Evolutionary conservation across 1,140 invertebrate species (phyloP), one percentile per base, ranked within the genome.

Genomic region (Tetraneura akinire): DNA sequence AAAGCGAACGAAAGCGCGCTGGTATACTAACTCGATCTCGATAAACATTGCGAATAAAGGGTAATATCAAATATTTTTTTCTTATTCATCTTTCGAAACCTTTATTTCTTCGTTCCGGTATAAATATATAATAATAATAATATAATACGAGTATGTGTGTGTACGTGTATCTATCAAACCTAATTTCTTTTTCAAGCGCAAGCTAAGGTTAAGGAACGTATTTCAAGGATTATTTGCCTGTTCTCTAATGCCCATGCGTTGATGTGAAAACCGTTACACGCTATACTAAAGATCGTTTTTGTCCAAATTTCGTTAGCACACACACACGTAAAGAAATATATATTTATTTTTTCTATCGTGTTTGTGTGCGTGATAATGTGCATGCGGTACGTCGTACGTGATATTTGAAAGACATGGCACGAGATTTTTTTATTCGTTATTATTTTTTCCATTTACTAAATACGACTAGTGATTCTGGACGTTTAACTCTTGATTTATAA

Each of bases 261-360:
- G n/a, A n/a, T 18, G 14, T 13, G 62, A 64, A 64, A 64, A 64
- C 62, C 32, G 60, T 64, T 37, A 64, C 60, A n/a, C n/a, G n/a
- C n/a, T n/a, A n/a, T n/a, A n/a, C n/a, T 64, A 37, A 64, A 18
- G 10, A 18, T 11, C 32, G 32, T n/a, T 32, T 37, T 64, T 42
- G 62, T 37, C 32, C 60, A 14, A 62, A 37, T 21, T n/a, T n/a
- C 62, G 9, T 32, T 18, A 37, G 16, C 32, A 26, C 1, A 16
- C 26, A 1, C 5, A 4, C 23, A 23, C 1, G 18, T n/a, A n/a
- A 3, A 51, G 13, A 51, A 16, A 64, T 64, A 16, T 32, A 37
- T 21, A 29, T 32, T 37, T 51, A 18, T 51, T 51, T 18, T 51
- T 51, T 11, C 11, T 4, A n/a, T n/a, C n/a, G n/a, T 37, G 32